phyloP scores from a whole-genome alignment of 2,888 invertebrate genomes.

The Drosophila pseudotakahashii region DNA sequence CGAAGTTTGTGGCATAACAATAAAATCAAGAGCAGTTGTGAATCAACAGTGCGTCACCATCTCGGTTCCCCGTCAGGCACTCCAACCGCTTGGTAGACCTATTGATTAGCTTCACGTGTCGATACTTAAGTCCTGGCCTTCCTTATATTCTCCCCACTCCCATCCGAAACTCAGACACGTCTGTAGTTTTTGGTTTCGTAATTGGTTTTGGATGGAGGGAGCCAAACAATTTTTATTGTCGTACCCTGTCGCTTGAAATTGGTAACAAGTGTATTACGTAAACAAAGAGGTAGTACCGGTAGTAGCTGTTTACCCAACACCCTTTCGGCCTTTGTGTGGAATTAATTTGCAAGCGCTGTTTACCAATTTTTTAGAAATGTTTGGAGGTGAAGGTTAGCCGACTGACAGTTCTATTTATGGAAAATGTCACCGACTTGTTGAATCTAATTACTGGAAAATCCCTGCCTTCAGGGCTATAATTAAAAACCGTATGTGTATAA shows the following conservation, averaged over 20 bases:
- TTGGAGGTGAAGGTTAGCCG: conserved; percentile 5
- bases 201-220: conserved; percentile 10
- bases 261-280: conserved; percentile 50
- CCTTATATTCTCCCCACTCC: background rate
- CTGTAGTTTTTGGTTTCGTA: conserved; percentile 52
- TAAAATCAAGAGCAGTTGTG: conserved; percentile 68
- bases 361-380: conserved; percentile 24
- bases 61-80: conserved; percentile 3
- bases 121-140: conserved; percentile 48
- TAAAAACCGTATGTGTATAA: background rate
- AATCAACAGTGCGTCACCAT: conserved; percentile 77
- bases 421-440: conserved; percentile 32
- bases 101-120: conserved; percentile 75
- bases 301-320: too few relatives aligned
- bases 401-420: conserved; percentile 12
- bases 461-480: conserved; percentile 1
- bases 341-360: conserved; percentile 17
- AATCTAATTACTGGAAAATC: conserved; percentile 22
- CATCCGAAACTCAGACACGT: conserved; percentile 52
- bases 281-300: conserved; percentile 25
- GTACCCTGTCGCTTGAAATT: conserved; percentile 49
- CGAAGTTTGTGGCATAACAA: conserved; percentile 52
- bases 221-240: conserved; percentile 42
- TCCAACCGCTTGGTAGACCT: conserved; percentile 23
- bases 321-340: background rate